Evolutionary conservation across 2,113 vertebrate species (phyloP).

Genomic region (Gambusia holbrooki): DNA sequence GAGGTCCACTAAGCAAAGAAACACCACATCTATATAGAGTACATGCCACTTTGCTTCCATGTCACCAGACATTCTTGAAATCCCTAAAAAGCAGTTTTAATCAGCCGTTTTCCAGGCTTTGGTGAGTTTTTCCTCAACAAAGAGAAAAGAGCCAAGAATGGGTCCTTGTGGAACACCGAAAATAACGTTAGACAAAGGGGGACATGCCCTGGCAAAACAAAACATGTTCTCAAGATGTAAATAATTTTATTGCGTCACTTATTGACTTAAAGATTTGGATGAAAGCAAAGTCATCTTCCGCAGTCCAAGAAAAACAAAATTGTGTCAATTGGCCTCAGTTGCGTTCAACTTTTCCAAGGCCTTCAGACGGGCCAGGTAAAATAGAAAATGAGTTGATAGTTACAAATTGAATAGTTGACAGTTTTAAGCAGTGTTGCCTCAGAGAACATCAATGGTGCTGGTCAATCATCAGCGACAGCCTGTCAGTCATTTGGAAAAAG

Average conservation of each 20-base stretch:
- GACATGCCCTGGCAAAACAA: neutral
- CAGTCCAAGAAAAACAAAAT: too few relatives aligned
- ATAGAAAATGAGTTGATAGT: neutral
- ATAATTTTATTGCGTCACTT: neutral
- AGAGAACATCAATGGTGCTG: too few relatives aligned
- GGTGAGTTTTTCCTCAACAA: neutral
- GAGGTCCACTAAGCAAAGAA: slow-evolving; percentile 89
- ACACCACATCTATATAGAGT: neutral
- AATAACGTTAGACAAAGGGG: neutral
- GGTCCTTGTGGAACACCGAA: neutral
- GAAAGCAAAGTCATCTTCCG: neutral
- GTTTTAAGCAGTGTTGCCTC: neutral
- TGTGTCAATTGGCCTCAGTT: too few relatives aligned
- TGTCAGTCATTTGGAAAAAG: neutral
- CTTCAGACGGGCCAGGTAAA: too few relatives aligned
- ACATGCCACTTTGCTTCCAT: neutral
- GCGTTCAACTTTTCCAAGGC: too few relatives aligned
- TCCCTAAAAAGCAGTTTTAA: neutral
- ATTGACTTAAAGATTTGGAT: neutral
- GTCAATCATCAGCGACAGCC: neutral
- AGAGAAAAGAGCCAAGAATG: neutral
- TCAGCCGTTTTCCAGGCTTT: neutral
- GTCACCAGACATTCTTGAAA: neutral
- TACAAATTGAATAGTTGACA: neutral
- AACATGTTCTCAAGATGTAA: neutral